These are phyloP conservation scores for Eupleurogrammus muticus DNA, from an alignment of 2,797 vertebrate genomes.

Conservation along the genomic window DNA sequence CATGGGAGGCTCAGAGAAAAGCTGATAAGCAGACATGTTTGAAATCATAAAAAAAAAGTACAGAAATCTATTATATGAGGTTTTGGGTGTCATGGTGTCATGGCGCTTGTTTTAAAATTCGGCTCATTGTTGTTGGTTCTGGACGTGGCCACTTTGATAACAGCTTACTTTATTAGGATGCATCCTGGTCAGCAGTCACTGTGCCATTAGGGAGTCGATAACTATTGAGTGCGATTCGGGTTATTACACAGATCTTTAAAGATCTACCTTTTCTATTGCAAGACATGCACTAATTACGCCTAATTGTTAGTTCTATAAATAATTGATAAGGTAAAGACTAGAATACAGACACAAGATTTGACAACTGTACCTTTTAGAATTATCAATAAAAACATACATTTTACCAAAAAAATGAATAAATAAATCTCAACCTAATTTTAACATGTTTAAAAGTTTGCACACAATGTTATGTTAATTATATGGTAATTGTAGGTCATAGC, in stretches of 20 bases:
- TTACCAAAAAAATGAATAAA: too few relatives aligned
- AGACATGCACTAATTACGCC: too few relatives aligned
- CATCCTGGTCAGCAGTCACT: background rate
- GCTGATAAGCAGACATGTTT: slow-evolving; percentile 4
- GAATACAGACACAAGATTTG: background rate
- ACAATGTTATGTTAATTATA: too few relatives aligned
- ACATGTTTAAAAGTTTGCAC: background rate
- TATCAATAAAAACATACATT: too few relatives aligned
- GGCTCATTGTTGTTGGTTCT: slow-evolving; percentile 5
- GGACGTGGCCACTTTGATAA: background rate
- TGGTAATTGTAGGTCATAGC: background rate
- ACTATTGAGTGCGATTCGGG: slow-evolving; percentile 1
- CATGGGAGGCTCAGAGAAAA: background rate
- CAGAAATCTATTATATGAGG: background rate
- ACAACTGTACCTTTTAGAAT: background rate
- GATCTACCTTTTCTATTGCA: too few relatives aligned
- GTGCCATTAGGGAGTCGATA: slow-evolving; percentile 6
- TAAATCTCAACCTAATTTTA: background rate
- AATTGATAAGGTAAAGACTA: background rate
- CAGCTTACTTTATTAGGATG: slow-evolving; percentile 1
- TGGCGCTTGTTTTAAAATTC: background rate
- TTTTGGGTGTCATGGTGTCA: background rate
- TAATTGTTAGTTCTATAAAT: too few relatives aligned
- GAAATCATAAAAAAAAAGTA: background rate
- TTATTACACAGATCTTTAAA: background rate